Evolutionary conservation across 2,113 vertebrate species (phyloP), one percentile per base, ranked within the genome.

Genomic region (Parus major): DNA sequence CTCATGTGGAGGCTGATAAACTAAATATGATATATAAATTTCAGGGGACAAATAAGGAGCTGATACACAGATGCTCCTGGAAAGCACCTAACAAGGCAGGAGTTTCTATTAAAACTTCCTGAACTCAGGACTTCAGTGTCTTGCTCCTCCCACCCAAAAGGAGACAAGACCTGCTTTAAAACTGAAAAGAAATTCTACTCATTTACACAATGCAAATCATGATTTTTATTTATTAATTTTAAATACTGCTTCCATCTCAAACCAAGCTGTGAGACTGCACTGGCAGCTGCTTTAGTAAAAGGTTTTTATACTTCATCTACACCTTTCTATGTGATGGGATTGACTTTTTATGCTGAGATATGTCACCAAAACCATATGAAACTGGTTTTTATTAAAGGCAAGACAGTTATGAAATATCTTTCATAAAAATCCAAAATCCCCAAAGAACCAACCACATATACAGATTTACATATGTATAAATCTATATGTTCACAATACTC

Each of bases 401-500:
- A 66, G 10, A 2, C 29, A 63, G 12, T 47, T n/a, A 50, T 7
- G 50, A 84, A 78, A 59, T 3, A 8, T 8, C 14, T 55, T 77
- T 46, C 23, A 41, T 3, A 12, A 33, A 33, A 33, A 18, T 39
- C 39, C 42, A 42, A 42, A 39, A 39, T 39, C 9, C 12, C 4
- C 10, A 42, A n/a, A 53, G 11, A 9, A 3, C 5, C 12, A 33
- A 4, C 1, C 16, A 9, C 0, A 0, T 11, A 15, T 2, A 11
- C 4, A 61, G 4, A 27, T 64, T 36, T 39, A 49, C 2, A 25
- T 4, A 20, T 7, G 6, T 29, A 47, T 6, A 57, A 22, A 33
- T 27, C 13, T 49, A 1, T 14, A 25, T 1, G 2, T 15, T 71
- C 53, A 44, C 21, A 59, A 15, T 35, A 46, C 7, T 20, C 73